These are phyloP conservation scores for Conistra vaccinii DNA, from an alignment of 2,888 invertebrate genomes.

Conservation along the genomic window DNA sequence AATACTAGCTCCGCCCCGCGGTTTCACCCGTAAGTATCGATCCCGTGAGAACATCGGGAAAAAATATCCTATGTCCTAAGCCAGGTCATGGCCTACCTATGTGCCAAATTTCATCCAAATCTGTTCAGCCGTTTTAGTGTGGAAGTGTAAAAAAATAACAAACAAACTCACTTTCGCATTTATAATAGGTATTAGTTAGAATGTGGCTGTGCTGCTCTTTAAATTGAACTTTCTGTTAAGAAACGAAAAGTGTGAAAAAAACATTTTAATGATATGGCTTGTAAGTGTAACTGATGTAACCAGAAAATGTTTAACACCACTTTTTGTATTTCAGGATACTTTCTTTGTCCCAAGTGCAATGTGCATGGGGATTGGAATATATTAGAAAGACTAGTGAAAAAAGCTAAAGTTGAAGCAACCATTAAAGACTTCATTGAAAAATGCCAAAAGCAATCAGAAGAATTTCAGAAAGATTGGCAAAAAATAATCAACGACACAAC, in stretches of 20 bases:
- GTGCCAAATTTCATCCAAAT: no score
- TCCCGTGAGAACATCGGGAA: no score
- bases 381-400: slow-evolving; percentile 89
- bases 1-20: no score
- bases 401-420: slow-evolving; percentile 79
- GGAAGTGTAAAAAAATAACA: no score
- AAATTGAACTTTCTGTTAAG: neutral
- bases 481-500: slow-evolving; percentile 82
- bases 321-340: slow-evolving; percentile 91
- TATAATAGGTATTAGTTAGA: no score
- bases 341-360: slow-evolving; percentile 93
- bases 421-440: slow-evolving; percentile 82
- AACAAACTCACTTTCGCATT: no score
- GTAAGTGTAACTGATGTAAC: neutral
- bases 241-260: neutral
- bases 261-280: no score
- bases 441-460: slow-evolving; percentile 76
- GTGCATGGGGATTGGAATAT: slow-evolving; percentile 92
- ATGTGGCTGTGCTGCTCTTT: neutral
- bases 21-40: no score
- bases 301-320: neutral
- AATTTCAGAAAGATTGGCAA: slow-evolving; percentile 87
- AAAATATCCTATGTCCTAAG: no score
- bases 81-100: no score
- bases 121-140: no score